phyloP scores from a whole-genome alignment of 2,797 vertebrate genomes.

The Netta rufina region DNA sequence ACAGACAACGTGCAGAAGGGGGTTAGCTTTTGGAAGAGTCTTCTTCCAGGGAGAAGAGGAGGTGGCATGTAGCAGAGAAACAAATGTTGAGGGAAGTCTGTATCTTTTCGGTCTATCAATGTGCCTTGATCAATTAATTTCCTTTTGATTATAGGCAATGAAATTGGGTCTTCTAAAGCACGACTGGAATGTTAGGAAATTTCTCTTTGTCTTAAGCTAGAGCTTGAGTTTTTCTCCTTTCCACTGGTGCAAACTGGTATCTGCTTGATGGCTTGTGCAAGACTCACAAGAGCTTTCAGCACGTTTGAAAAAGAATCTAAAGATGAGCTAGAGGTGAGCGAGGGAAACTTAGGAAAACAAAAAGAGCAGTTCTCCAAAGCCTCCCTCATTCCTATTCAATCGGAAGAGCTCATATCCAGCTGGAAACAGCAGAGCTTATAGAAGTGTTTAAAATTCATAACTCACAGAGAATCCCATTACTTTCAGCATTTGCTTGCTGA shows the following conservation, averaged over 20 bases:
- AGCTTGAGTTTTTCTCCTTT: background rate
- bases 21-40: background rate
- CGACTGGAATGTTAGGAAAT: background rate
- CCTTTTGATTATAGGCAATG: background rate
- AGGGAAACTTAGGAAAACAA: conserved; percentile 4
- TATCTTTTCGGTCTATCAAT: background rate
- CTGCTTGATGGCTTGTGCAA: background rate
- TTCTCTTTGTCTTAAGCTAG: background rate
- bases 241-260: background rate
- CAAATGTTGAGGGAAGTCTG: background rate
- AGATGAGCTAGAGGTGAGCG: conserved; percentile 6
- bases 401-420: conserved; percentile 28
- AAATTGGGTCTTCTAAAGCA: conserved; percentile 1
- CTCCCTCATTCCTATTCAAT: conserved; percentile 21
- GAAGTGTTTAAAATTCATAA: conserved; percentile 66
- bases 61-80: background rate
- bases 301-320: background rate
- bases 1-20: background rate
- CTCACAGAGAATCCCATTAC: conserved; percentile 60
- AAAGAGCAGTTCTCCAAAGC: conserved; percentile 7
- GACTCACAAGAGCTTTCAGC: conserved; percentile 14
- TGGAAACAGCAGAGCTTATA: conserved; percentile 31
- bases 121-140: background rate
- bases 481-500: conserved; percentile 36
- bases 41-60: background rate